Evolutionary conservation across 2,888 invertebrate genomes (phyloP), one percentile per base, ranked within the genome.

Genomic region (Nowickia ferox): DNA sequence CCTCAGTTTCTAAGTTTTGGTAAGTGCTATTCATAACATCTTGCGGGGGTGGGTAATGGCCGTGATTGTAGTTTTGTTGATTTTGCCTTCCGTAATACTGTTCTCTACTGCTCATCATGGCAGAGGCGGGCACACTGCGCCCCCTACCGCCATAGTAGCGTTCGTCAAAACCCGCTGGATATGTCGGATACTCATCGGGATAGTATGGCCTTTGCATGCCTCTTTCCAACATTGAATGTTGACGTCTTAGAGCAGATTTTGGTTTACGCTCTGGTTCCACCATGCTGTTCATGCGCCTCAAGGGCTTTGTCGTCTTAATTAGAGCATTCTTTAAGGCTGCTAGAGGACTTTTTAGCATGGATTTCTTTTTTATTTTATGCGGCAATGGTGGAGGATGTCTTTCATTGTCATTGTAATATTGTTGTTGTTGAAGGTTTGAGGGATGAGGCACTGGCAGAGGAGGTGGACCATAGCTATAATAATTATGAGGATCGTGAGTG

Each of bases 221-320:
- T 9, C 92, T 88, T 83, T 93, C 93, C 87, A 93, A 89, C 93
- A 93, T 92, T 15, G 93, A 93, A 74, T 92, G 92, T 85, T 93
- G 93, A 1, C 93, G 90, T 1, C 92, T 88, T 11, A 93, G 75
- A 19, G 87, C 87, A 1, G 92, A 91, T 74, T 91, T 91, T 10
- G 90, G 89, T 57, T 90, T 91, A n/a, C 92, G 89, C 57, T 92
- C 91, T 55, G 91, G 92, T 69, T 93, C 93, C 46, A 91, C 91
- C 92, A 93, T 92, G 84, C 93, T 93, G 55, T 92, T 92, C 92
- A 93, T 93, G 17, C 93, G 91, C 1, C 93, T 88, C 76, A 93
- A 80, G 0, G 93, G 92, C 2, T 92, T 89, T 2, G 93, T 93
- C 1, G 91, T 88, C 85, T 93, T 93, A 3, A 93, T 90, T 10